Base-by-base conservation (phyloP, 2,797 vertebrate species). In the Lerista edwardsae region DNA sequence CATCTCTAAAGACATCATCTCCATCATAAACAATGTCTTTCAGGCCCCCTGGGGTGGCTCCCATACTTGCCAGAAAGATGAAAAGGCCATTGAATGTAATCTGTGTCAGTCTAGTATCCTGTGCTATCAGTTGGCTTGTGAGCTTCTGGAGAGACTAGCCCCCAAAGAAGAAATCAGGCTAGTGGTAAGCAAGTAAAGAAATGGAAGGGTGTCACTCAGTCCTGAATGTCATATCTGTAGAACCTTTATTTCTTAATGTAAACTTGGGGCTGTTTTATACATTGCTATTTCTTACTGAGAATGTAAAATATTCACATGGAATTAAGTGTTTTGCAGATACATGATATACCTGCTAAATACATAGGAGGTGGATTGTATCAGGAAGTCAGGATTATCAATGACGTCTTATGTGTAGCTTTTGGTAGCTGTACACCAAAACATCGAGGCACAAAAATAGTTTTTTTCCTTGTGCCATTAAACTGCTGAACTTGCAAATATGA, bases 21-120 rank as follows among this genome's bases (percentile, higher is more conserved):
- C 98, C 93, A 98, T 99, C 93, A 97, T 99, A 96, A 99, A 98
- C 97, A 99, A 98, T 76, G 98, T 99, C 91, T 98, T 99, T 89
- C 99, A 99, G 94, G 99, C 99, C 77, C 99, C 99, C 1, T 99
- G 99, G 99, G 98, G 98, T 25, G 99, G 98, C 88, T 98, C 98
- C 71, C 99, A 99, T 94, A 98, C 97, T 93, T 99, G 99, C 94
- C 98, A 98, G 95, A 99, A 99, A 95, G 98, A 99, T 9, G 98
- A 98, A 94, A 99, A 98, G 94, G 97, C 97, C 73, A 95, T 96
- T 67, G 98, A 99, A 95, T 99, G 99, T 93, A 97, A 96, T 92
- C 95, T 99, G 84, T 99, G 99, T 92, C 99, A 99, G 94, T 99
- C 98, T 93, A 99, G 98, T 93, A 99, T 99, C 95, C 96, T 99